These are phyloP conservation scores for Peromyscus aztecus DNA, from an alignment of 2,797 vertebrate species.

Conservation along the genomic window DNA sequence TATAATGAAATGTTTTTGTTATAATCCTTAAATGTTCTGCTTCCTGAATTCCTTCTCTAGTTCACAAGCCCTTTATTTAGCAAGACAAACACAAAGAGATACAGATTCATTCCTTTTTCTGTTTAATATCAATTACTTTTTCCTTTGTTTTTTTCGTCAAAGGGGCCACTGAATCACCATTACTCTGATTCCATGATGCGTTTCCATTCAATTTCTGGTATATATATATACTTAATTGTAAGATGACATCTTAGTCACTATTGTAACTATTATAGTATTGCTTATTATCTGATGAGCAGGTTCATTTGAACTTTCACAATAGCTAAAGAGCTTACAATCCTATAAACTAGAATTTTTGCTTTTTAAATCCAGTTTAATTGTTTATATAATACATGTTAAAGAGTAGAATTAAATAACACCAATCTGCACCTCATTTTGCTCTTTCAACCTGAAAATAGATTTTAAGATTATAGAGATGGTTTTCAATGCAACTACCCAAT, in stretches of 20 bases:
- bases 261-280: background rate
- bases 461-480: background rate
- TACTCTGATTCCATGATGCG: background rate
- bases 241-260: slow-evolving; percentile 19
- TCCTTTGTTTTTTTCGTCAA: background rate
- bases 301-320: slow-evolving; percentile 27
- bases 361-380: background rate
- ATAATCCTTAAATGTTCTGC: background rate
- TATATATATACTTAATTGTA: background rate
- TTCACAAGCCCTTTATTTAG: slow-evolving; percentile 49
- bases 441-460: background rate
- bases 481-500: background rate
- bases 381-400: background rate
- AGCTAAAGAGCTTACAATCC: background rate
- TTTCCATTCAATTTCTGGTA: background rate
- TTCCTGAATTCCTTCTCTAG: slow-evolving; percentile 30
- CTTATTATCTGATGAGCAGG: slow-evolving; percentile 1
- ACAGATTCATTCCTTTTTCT: background rate
- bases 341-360: background rate
- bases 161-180: background rate
- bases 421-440: background rate
- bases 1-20: slow-evolving; percentile 39
- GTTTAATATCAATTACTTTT: slow-evolving; percentile 22
- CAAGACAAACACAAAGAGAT: background rate
- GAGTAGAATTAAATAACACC: background rate